A percentile compares a stretch with the other conserved stretches of the same genome.
Conservation (phyloP, 1,140 invertebrate genomes). For the Drosophila nasuta region DNA sequence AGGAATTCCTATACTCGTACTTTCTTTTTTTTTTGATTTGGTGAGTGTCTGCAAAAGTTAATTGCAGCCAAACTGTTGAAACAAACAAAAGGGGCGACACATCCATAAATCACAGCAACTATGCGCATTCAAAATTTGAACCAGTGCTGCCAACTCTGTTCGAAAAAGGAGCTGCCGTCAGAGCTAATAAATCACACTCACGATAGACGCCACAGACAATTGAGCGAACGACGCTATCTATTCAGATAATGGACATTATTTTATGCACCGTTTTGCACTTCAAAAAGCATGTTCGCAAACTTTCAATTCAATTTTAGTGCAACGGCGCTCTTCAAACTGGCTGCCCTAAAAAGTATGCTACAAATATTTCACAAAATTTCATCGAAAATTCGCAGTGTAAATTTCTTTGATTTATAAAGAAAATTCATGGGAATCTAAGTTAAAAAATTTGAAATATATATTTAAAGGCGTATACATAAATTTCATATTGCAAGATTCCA, state of each 20-base stretch:
- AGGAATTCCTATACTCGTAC: background rate
- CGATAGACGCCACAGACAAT: background rate
- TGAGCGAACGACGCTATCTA: background rate
- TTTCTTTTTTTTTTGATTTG: too few species aligned
- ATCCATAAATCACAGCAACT: conserved; percentile 1
- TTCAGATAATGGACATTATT: background rate
- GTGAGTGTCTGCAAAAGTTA: background rate
- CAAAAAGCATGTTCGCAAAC: background rate
- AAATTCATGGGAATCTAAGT: too few species aligned
- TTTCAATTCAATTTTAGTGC: background rate
- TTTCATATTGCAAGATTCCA: too few species aligned
- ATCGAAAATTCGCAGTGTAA: too few species aligned
- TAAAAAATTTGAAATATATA: too few species aligned
- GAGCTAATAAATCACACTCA: background rate
- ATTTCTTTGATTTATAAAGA: too few species aligned
- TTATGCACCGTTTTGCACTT: background rate
- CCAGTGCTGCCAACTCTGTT: background rate
- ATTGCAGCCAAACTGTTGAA: background rate
- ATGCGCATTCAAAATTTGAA: background rate
- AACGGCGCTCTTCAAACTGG: background rate
- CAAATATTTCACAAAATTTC: too few species aligned
- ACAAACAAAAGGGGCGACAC: background rate
- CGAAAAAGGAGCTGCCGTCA: too few species aligned
- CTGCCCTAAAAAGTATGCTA: background rate
- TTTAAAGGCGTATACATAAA: too few species aligned